Evolutionary conservation across 2,113 vertebrate species (phyloP), one percentile per base, ranked within the genome.

Genomic region (Meles meles): DNA sequence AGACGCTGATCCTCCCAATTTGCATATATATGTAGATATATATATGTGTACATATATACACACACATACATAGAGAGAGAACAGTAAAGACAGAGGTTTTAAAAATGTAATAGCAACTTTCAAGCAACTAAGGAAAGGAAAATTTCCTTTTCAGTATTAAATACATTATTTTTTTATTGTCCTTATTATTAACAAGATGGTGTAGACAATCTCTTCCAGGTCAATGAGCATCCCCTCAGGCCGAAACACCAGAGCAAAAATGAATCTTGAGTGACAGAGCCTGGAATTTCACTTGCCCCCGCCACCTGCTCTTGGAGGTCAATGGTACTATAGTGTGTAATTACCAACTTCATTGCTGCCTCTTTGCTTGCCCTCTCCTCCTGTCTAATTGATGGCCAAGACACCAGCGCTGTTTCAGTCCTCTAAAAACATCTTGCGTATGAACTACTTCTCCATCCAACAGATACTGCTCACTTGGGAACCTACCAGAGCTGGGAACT

Each of bases 311-410:
- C 93, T 94, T 67, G 82, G 79, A 96, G 88, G 84, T 95, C 96
- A 97, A 96, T 93, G 39, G 71, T 76, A 95, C 94, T 52, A 47
- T 18, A 34, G 42, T 92, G 80, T 93, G 83, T 97, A 97, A 98
- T 98, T 97, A 97, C 95, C 96, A 77, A 67, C 63, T 90, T 87
- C 90, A 44, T 21, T 1, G 8, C 93, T 57, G 65, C 83, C 71
- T 86, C 47, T 52, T 92, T 7, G 7, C 37, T 84, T 92, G 80
- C 81, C 93, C 20, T 94, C 59, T 57, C 42, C 77, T 27, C n/a
- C 82, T 59, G 55, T 79, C 96, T 98, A 97, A 97, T 93, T 97
- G 96, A 98, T 96, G 97, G 95, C 96, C 94, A 76, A 95, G 96
- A 94, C 94, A 95, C 93, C 96, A 90, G 55, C 3, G n/a, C 44